Base-by-base conservation (phyloP, 2,888 invertebrate genomes). In the Orchesellides sinensis region DNA sequence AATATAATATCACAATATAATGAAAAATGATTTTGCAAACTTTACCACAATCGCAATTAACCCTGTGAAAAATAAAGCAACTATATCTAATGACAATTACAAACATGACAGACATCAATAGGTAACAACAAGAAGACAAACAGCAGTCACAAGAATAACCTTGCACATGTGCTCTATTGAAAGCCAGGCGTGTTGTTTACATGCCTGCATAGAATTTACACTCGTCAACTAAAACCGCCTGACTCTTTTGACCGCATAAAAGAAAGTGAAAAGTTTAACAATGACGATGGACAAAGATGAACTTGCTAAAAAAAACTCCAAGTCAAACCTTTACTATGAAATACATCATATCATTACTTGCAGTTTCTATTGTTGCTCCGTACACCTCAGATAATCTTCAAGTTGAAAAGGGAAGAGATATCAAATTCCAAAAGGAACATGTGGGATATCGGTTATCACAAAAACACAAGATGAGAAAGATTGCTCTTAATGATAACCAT, bases 321-420 rank as follows among this genome's bases (percentile, higher is more conserved):
- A 56, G 27, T 32, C 17, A 17, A 65, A 40, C 32, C 6, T 35
- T 21, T 49, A 17, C 19, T 49, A 2, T 49, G 1, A 8, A 29
- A 27, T 59, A 23, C 19, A 6, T 27, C n/a, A n/a, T 45, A 14
- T 63, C 19, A 10, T 14, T 54, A 65, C 23, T 52, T 56, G 73
- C 73, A 73, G 63, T 63, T 73, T 74, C 49, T 45, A 29, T 73
- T 73, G 63, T 73, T 73, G 40, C 40, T n/a, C 40, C 10, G 10
- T 10, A 32, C 32, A n/a, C n/a, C n/a, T n/a, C n/a, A n/a, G n/a
- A n/a, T n/a, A n/a, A n/a, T n/a, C n/a, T n/a, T n/a, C 21, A 40
- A 47, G 47, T n/a, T 23, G n/a, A 47, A 68, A 66, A 49, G 25
- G 49, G 45, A 19, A 29, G 1, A 27, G 14, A 21, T 2, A 21